Evolutionary conservation across 2,797 vertebrate genomes (phyloP).

Genomic region (Kryptolebias ocellatus): DNA sequence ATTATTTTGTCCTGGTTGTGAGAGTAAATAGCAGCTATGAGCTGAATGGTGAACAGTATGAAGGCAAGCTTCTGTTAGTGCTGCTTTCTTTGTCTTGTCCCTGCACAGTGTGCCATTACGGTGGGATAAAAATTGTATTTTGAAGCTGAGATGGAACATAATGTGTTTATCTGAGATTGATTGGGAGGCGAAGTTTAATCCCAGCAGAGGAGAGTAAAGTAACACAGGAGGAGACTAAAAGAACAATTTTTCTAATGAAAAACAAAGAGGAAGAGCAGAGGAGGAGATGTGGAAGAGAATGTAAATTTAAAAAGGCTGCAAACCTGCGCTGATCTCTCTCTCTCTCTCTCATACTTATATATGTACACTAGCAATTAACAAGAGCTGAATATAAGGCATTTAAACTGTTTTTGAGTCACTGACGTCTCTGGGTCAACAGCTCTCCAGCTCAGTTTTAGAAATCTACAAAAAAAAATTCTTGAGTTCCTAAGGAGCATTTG

Average conservation of each 20-base stretch:
- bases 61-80: slow-evolving; percentile 5
- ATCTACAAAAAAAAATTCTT: no score
- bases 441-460: no score
- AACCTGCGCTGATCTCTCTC: slow-evolving; percentile 15
- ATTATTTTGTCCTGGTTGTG: neutral
- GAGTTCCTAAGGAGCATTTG: no score
- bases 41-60: slow-evolving; percentile 13
- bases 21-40: slow-evolving; percentile 18
- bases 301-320: slow-evolving; percentile 4
- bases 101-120: slow-evolving; percentile 42
- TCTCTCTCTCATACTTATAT: neutral
- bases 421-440: no score
- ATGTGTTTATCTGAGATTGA: slow-evolving; percentile 72
- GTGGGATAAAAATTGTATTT: slow-evolving; percentile 60
- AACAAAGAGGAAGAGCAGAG: neutral
- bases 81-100: slow-evolving; percentile 30
- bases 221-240: slow-evolving; percentile 48
- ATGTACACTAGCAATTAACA: neutral
- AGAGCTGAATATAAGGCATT: neutral
- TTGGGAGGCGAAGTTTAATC: slow-evolving; percentile 61
- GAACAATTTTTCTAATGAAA: slow-evolving; percentile 35
- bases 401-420: neutral
- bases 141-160: slow-evolving; percentile 60
- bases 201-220: slow-evolving; percentile 29
- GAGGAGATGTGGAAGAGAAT: neutral